Evolutionary conservation across 2,113 vertebrate species (phyloP).

Genomic region (Pipa parva): DNA sequence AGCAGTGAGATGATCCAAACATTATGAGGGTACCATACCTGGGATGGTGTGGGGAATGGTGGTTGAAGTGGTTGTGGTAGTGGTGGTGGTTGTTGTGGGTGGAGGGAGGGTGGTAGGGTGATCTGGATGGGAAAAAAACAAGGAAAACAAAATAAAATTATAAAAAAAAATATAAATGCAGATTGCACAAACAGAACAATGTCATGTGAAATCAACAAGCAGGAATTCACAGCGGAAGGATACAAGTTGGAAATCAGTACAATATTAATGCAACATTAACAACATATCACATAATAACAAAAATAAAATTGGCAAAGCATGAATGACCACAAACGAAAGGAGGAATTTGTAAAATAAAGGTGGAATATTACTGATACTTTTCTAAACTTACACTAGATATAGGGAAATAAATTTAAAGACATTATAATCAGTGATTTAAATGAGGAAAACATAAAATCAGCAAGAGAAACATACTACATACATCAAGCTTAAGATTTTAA

Average conservation of each 20-base stretch:
- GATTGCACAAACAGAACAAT: slow-evolving; percentile 35
- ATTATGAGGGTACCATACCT: slow-evolving; percentile 73
- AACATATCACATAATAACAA: background rate
- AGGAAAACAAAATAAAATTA: slow-evolving; percentile 64
- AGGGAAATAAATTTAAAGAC: no score
- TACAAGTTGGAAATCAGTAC: slow-evolving; percentile 2
- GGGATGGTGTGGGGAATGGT: slow-evolving; percentile 71
- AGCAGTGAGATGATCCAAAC: slow-evolving; percentile 30
- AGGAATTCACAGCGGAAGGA: background rate
- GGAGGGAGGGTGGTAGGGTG: slow-evolving; percentile 80
- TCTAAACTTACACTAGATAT: no score
- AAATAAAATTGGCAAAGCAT: background rate
- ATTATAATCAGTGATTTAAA: no score
- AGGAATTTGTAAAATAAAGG: no score
- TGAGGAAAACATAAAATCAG: no score
- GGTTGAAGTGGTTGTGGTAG: slow-evolving; percentile 67
- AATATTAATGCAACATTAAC: slow-evolving; percentile 8
- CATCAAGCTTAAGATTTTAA: no score
- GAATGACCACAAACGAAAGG: background rate
- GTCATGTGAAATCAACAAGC: slow-evolving; percentile 8
- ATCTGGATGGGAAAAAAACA: slow-evolving; percentile 80
- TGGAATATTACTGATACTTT: no score
- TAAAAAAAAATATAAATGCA: slow-evolving; percentile 55
- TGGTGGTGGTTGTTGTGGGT: slow-evolving; percentile 78
- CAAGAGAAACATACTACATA: background rate